Conservation (phyloP, 2,113 vertebrate species). For the Corythaixoides concolor region DNA sequence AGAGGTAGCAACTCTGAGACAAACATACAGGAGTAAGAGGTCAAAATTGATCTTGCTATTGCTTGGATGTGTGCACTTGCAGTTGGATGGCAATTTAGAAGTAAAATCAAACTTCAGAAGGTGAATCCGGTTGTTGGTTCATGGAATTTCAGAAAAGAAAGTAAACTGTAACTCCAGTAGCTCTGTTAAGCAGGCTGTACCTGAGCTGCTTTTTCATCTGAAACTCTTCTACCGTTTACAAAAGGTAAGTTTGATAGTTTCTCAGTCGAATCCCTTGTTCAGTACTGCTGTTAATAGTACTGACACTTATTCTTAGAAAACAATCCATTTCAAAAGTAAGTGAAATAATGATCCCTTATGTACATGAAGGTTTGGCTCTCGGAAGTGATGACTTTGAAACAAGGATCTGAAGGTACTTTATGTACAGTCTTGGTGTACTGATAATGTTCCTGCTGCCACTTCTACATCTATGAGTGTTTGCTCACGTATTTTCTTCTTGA, state of each 20-base stretch:
- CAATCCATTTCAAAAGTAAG: not conserved
- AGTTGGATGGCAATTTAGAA: not conserved
- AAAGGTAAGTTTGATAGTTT: not conserved
- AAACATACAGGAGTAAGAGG: not conserved
- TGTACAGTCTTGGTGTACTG: not conserved
- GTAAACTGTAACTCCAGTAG: accelerated
- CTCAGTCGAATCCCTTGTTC: not conserved
- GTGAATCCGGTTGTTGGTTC: not conserved
- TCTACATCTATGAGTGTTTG: not conserved
- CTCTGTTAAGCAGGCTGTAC: not conserved
- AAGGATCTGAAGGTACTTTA: not conserved
- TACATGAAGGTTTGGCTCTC: not conserved
- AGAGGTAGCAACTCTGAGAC: not conserved
- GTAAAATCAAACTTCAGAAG: not conserved
- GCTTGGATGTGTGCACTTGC: not conserved
- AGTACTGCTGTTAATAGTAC: not conserved
- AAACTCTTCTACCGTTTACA: not conserved
- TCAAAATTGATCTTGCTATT: not conserved
- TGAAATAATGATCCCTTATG: not conserved
- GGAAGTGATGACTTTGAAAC: not conserved
- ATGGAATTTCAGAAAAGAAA: not conserved
- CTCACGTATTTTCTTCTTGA: not conserved
- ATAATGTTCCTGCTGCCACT: not conserved
- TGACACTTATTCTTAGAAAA: not conserved
- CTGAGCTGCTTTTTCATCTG: not conserved